Evolutionary conservation across 53 echinoderm and acorn worm genomes (phyloP), one percentile per base, ranked within the genome.

Genomic region (Arbacia lixula): DNA sequence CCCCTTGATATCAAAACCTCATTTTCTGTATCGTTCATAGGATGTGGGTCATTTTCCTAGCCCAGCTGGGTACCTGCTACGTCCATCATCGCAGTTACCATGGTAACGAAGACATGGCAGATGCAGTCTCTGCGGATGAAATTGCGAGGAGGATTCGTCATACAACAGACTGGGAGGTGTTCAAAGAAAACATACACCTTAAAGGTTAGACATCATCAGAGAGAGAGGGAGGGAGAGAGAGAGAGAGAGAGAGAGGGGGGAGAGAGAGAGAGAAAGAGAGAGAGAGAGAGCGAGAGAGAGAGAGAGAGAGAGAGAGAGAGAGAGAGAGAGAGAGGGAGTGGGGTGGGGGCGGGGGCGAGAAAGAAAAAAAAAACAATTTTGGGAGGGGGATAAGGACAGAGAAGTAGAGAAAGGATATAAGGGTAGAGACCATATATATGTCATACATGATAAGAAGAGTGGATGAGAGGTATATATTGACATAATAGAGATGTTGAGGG

Each of bases 91-190:
- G 82, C 12, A 6, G 4, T 29, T 3, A 6, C 9, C 3, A 8
- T 4, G 64, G 31, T 32, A 19, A 8, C 33, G 58, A 57, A 5
- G 58, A 10, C 21, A 6, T 41, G 3, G 19, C 21, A 10, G 42
- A 26, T 11, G 5, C 6, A 2, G 37, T 60, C 1, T 16, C 46
- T n/a, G 43, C 29, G 21, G 82, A 81, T 11, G 82, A 81, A 0
- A 81, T 81, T 16, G 49, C 20, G 20, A 40, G 82, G 46, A 62
- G 41, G 4, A 42, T 81, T n/a, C 46, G 63, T 43, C 82, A 81
- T 9, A 63, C 82, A n/a, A 58, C 60, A 24, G 60, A 37, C 58
- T 79, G 79, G 79, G 79, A 60, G 79, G 79, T 60, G 16, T 12
- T 60, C 0, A 22, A 39, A 40, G 79, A 79, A 29, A 79, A 79